Conservation (phyloP, 2,888 invertebrate genomes). For the Glaucopsyche alexis region DNA sequence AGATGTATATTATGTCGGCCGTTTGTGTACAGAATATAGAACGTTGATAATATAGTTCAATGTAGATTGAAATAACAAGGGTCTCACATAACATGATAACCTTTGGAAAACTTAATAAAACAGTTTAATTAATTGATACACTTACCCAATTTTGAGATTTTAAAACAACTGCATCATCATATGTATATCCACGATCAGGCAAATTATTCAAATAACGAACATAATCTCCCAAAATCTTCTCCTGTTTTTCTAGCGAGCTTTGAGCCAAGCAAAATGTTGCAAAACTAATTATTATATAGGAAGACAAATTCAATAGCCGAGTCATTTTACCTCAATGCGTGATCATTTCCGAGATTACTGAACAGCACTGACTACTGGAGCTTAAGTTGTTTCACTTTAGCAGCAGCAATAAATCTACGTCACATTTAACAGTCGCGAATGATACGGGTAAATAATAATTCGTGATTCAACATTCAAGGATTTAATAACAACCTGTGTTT, state of each 20-base stretch:
- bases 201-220: conserved; percentile 71
- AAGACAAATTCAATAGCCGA: not conserved
- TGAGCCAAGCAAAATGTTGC: conserved; percentile 52
- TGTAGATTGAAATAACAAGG: conserved; percentile 23
- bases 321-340: conserved; percentile 40
- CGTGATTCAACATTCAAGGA: not conserved
- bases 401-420: not conserved
- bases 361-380: conserved; percentile 39
- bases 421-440: not conserved
- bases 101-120: conserved; percentile 35
- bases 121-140: conserved; percentile 37
- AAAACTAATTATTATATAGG: conserved; percentile 44
- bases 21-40: not conserved
- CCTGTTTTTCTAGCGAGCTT: conserved; percentile 50
- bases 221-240: conserved; percentile 60
- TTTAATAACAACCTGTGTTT: conserved; percentile 8
- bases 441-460: not conserved
- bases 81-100: conserved; percentile 40
- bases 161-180: conserved; percentile 66
- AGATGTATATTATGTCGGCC: not conserved
- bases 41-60: conserved; percentile 5
- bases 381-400: not conserved
- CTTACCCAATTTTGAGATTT: conserved; percentile 72
- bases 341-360: conserved; percentile 50
- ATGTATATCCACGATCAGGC: conserved; percentile 64